These are phyloP conservation scores for Synergus gifuensis DNA, from an alignment of 2,888 invertebrate species.

Conservation along the genomic window DNA sequence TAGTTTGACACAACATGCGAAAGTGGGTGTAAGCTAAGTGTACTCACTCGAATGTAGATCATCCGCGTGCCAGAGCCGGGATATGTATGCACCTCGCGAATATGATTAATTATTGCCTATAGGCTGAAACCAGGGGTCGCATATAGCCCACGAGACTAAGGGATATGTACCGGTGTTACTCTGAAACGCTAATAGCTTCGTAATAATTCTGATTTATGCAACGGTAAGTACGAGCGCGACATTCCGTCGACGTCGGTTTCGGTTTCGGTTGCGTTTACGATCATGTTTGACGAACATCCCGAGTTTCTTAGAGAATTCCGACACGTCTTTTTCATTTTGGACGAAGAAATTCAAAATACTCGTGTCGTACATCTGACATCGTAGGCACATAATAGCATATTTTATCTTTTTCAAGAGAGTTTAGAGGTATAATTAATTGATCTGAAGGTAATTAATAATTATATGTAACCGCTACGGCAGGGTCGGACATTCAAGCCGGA, in stretches of 20 bases:
- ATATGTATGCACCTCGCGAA: constrained; percentile 61
- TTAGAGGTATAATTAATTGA: neutral
- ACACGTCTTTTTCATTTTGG: no score
- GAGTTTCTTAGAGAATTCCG: neutral
- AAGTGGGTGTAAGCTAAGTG: constrained; percentile 27
- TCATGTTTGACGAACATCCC: neutral
- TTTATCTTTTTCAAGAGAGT: no score
- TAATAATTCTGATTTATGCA: constrained; percentile 75
- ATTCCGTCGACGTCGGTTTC: constrained; percentile 39
- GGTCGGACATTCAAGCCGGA: constrained; percentile 62
- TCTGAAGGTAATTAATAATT: neutral
- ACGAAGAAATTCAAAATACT: no score
- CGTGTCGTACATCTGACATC: no score
- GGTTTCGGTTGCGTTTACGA: constrained; percentile 11
- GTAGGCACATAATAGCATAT: no score
- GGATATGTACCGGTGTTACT: constrained; percentile 73
- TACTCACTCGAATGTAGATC: constrained; percentile 40
- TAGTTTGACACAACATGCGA: constrained; percentile 63
- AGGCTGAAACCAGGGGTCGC: constrained; percentile 43
- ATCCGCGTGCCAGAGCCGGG: constrained; percentile 41
- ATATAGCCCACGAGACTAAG: constrained; percentile 39
- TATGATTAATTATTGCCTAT: constrained; percentile 73
- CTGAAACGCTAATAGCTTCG: constrained; percentile 73
- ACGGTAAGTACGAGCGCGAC: constrained; percentile 64
- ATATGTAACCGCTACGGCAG: constrained; percentile 62